Evolutionary conservation across 23 tunicate genomes (phyloP).

Genomic region (Phallusia fumigata): DNA sequence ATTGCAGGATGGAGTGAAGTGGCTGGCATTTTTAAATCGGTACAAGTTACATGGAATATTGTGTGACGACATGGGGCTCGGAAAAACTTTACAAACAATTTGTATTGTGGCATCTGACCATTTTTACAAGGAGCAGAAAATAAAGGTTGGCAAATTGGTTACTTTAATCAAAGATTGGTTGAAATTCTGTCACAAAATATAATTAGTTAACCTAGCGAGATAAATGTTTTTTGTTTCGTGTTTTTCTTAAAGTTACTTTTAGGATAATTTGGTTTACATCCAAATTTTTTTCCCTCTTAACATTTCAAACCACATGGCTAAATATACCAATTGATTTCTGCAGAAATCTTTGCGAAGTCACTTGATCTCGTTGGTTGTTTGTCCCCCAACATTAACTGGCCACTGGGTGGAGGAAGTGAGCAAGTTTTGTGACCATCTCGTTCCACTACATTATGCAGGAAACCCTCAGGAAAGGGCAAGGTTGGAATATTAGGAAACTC

Average conservation of each 20-base stretch:
- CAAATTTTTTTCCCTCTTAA: no score
- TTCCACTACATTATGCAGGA: conserved; percentile 82
- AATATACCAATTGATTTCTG: no score
- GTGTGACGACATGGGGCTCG: conserved; percentile 99
- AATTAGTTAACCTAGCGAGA: no score
- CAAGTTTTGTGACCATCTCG: conserved; percentile 65
- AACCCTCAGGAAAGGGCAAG: conserved; percentile 57
- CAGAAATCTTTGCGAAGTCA: no score
- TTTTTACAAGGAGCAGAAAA: conserved; percentile 20
- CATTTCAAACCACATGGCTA: no score
- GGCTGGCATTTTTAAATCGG: conserved; percentile 91
- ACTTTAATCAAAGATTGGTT: background rate
- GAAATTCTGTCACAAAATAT: no score
- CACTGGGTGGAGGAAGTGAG: conserved; percentile 95
- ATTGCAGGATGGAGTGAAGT: conserved; percentile 95
- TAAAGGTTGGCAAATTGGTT: background rate
- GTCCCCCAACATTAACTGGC: conserved; percentile 98
- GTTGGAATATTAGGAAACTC: conserved; percentile 11
- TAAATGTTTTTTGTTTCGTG: no score
- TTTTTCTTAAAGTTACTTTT: no score
- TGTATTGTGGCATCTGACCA: conserved; percentile 93
- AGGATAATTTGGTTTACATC: no score
- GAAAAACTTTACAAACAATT: conserved; percentile 93
- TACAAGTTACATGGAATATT: conserved; percentile 91
- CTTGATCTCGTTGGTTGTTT: conserved; percentile 64